A percentile compares a stretch with the other conserved stretches of the same genome.
Evolutionary conservation across 1,140 invertebrate species (phyloP).

Genomic region (Drosophila eugracilis): DNA sequence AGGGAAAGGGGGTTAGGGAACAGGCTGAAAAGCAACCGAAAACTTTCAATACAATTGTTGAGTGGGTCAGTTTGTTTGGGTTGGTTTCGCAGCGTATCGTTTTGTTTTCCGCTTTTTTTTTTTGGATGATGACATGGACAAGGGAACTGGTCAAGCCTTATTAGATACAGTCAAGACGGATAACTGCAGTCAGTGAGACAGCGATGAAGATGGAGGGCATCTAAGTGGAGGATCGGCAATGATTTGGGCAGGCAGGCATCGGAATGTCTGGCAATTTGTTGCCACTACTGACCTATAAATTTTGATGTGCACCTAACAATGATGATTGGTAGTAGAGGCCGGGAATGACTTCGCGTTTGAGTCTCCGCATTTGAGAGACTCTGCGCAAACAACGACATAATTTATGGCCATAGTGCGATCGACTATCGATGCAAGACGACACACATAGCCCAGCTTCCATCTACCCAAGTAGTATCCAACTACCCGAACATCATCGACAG

Average conservation of each 20-base stretch:
- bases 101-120: slow-evolving; percentile 16
- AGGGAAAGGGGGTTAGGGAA: slow-evolving; percentile 13
- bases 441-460: slow-evolving; percentile 49
- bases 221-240: slow-evolving; percentile 35
- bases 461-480: slow-evolving; percentile 4
- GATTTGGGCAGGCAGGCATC: slow-evolving; percentile 36
- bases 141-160: slow-evolving; percentile 56
- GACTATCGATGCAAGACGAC: slow-evolving; percentile 55
- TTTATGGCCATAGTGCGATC: slow-evolving; percentile 65
- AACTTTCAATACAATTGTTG: slow-evolving; percentile 57
- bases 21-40: slow-evolving; percentile 14
- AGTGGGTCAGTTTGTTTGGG: slow-evolving; percentile 58
- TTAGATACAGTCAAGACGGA: slow-evolving; percentile 44
- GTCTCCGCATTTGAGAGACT: slow-evolving; percentile 11
- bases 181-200: slow-evolving; percentile 24
- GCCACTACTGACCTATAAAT: slow-evolving; percentile 85
- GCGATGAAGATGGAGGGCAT: slow-evolving; percentile 48
- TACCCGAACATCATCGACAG: slow-evolving; percentile 63
- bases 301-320: slow-evolving; percentile 79
- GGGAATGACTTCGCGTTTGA: slow-evolving; percentile 33
- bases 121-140: slow-evolving; percentile 49
- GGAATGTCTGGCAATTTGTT: slow-evolving; percentile 76
- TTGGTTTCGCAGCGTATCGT: slow-evolving; percentile 6
- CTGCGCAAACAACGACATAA: slow-evolving; percentile 62
- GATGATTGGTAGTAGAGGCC: slow-evolving; percentile 48